These are phyloP conservation scores for Sturnus vulgaris DNA, from an alignment of 2,113 vertebrate species.

Conservation along the genomic window DNA sequence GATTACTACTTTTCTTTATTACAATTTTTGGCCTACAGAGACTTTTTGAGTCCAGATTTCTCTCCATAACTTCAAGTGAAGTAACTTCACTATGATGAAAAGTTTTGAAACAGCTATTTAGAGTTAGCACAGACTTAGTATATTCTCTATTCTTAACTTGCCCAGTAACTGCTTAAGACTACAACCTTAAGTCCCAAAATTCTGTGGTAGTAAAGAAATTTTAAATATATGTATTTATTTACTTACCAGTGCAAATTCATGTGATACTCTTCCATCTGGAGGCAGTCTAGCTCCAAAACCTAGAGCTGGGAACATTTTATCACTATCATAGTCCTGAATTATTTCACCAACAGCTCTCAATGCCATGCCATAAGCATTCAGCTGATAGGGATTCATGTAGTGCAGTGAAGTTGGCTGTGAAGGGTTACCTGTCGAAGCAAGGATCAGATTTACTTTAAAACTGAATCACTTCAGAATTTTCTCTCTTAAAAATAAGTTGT, in stretches of 20 bases:
- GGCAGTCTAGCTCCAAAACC: conserved; percentile 96
- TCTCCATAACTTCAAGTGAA: neutral
- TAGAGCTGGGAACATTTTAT: conserved; percentile 98
- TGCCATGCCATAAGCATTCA: conserved; percentile 96
- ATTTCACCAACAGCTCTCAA: conserved; percentile 96
- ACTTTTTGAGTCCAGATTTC: neutral
- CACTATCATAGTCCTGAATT: conserved; percentile 97
- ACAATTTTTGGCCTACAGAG: neutral
- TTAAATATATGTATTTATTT: neutral
- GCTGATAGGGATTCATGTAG: conserved; percentile 97
- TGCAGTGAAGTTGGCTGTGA: conserved; percentile 95
- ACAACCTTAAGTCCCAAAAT: neutral
- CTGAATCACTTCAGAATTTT: neutral
- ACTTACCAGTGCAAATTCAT: conserved; percentile 96
- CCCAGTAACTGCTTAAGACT: neutral
- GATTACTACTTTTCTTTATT: neutral
- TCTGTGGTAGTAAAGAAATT: neutral
- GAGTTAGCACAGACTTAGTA: neutral
- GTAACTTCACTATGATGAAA: neutral
- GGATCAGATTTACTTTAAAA: neutral
- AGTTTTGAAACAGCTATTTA: neutral
- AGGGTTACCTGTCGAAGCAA: conserved; percentile 85
- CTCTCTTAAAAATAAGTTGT: neutral
- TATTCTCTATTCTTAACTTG: neutral
- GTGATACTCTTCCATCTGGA: conserved; percentile 92